Base-by-base conservation (phyloP, 2,888 invertebrate species). In the Holacanthella duospinosa region DNA sequence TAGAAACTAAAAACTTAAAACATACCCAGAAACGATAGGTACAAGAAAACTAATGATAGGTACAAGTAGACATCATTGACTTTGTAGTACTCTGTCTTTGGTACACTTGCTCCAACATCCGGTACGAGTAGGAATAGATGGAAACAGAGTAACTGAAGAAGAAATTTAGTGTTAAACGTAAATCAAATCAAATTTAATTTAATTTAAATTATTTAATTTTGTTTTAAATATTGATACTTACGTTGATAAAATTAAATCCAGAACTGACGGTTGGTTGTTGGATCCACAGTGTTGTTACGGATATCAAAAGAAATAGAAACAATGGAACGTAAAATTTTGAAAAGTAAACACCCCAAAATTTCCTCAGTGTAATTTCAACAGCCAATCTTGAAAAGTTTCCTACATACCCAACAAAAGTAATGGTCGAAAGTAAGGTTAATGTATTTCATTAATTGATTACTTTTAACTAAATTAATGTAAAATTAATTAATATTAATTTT, bases 351-450 rank as follows among this genome's bases (percentile, higher is more conserved):
- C 59, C 59, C 59, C 59, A 59, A 28, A 36, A 59, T 25, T 48
- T 43, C 27, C 43, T 21, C 19, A 59, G 6, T 48, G 59, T 59
- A n/a, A 59, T 59, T n/a, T 59, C 59, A 6, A 59, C 48, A 9
- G 36, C 36, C n/a, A 59, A 25, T 25, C 59, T 43, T 25, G 59
- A 59, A 25, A 59, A 59, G 27, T 59, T 59, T 24, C 59, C 59
- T 59, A 21, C 4, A 59, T 25, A 3, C 19, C 4, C 21, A n/a
- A n/a, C n/a, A n/a, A n/a, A n/a, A n/a, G n/a, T n/a, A 53, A 25
- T 25, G 36, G 36, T 36, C 36, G n/a, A 48, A 21, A 4, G 48
- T n/a, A n/a, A n/a, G 48, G 21, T 9, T 21, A 48, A n/a, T 48
- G 12, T 21, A 16, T 36, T 36, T 16, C 16, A 16, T 16, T 16